Base-by-base conservation (phyloP, 1,140 invertebrate genomes). In the Scaptomyza hsui region DNA sequence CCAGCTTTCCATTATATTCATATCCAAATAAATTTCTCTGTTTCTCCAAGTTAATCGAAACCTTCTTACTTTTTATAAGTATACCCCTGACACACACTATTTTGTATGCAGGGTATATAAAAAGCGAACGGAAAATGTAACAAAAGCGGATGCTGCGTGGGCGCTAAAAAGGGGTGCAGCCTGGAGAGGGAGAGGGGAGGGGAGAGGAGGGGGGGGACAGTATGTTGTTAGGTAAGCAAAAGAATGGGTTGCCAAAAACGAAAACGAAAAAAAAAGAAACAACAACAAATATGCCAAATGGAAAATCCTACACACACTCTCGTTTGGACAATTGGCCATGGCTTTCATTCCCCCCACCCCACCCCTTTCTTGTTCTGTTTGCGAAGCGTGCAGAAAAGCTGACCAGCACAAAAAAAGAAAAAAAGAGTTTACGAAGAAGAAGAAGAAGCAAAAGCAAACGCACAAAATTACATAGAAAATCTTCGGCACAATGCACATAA, bases 321-420 rank as follows among this genome's bases (percentile, higher is more conserved):
- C 60, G 77, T 71, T 86, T 86, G 81, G 73, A 85, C 81, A 86
- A 86, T 86, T 86, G 81, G 81, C 81, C 65, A 45, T 76, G 77
- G 72, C 67, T 59, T 76, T 26, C 47, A 65, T 63, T 75, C 2
- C 10, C 15, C 6, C 13, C 35, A 21, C 65, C 64, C 49, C 37
- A 7, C 10, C 16, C 12, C 12, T 53, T 35, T n/a, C 45, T 44
- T 62, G 32, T 53, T 35, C 76, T 85, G 75, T 83, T 83, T 85
- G 72, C 76, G 45, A 76, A 85, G 76, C 77, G 81, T 85, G 81
- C 81, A 86, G 78, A 86, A 86, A 86, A 86, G 81, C 81, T 86
- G 81, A 86, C 81, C 81, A 86, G 82, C 82, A 88, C 77, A 81
- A 86, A 86, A 86, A 63, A 68, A 7, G n/a, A 37, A 39, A 45